Percentiles rank a stretch among this genome's conserved stretches.
These are phyloP conservation scores for Hapalemur alaotrensis DNA, from an alignment of 2,797 vertebrate species.

Conservation along the genomic window DNA sequence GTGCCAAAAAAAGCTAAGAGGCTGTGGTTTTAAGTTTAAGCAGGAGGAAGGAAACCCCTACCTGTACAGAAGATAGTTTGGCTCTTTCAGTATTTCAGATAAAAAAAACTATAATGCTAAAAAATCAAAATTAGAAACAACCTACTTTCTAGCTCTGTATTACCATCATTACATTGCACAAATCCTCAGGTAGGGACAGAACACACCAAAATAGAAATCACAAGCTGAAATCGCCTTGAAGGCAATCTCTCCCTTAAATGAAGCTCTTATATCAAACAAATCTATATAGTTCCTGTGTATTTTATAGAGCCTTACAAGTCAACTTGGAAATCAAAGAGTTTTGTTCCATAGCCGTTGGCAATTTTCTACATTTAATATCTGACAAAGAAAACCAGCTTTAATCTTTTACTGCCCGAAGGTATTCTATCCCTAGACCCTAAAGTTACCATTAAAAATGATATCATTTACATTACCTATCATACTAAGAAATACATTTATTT, in stretches of 20 bases:
- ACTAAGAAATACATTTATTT: conserved; percentile 8
- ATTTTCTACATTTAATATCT: conserved; percentile 75
- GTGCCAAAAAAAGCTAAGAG: conserved; percentile 36
- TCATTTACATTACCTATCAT: conserved; percentile 47
- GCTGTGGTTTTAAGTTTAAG: conserved; percentile 65
- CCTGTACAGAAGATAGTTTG: conserved; percentile 38
- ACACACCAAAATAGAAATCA: conserved; percentile 69
- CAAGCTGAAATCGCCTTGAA: conserved; percentile 33
- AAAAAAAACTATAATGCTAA: conserved; percentile 48
- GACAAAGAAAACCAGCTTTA: conserved; percentile 77
- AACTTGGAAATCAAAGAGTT: conserved; percentile 72
- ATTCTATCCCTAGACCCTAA: conserved; percentile 68
- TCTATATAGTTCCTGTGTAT: conserved; percentile 28
- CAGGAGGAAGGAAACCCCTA: conserved; percentile 48
- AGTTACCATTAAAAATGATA: conserved; percentile 62
- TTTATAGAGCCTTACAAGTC: conserved; percentile 44
- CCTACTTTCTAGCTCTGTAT: conserved; percentile 71
- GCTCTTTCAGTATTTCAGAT: conserved; percentile 38
- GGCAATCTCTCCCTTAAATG: conserved; percentile 56
- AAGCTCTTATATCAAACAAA: conserved; percentile 75
- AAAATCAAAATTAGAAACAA: conserved; percentile 71
- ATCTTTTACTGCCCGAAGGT: conserved; percentile 72
- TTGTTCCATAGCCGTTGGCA: conserved; percentile 70
- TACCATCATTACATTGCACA: conserved; percentile 55
- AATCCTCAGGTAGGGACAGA: conserved; percentile 59